phyloP scores from a whole-genome alignment of 2,797 vertebrate genomes.

The Miichthys miiuy region DNA sequence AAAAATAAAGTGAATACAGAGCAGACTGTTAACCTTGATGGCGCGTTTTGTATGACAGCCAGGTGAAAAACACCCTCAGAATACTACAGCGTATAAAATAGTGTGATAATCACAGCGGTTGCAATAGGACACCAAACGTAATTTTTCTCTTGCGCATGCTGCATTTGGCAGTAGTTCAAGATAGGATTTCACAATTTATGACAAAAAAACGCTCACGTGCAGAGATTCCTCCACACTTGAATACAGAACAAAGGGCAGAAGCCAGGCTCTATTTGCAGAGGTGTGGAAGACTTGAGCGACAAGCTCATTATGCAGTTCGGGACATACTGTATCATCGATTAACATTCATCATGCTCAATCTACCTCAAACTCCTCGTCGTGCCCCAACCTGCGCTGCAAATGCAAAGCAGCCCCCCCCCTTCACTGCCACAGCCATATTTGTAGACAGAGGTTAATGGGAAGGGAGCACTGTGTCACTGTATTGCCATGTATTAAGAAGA shows the following conservation, averaged over 20 bases:
- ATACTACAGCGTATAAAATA: conserved; percentile 37
- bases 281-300: conserved; percentile 66
- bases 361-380: conserved; percentile 69
- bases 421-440: conserved; percentile 60
- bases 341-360: conserved; percentile 84
- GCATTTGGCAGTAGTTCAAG: conserved; percentile 62
- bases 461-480: conserved; percentile 66
- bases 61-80: conserved; percentile 24
- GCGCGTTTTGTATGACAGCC: conserved; percentile 45
- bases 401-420: conserved; percentile 63
- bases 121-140: conserved; percentile 35
- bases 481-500: conserved; percentile 68
- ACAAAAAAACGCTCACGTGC: conserved; percentile 55
- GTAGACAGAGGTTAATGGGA: conserved; percentile 81
- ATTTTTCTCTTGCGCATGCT: conserved; percentile 35
- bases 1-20: conserved; percentile 21
- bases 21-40: conserved; percentile 39
- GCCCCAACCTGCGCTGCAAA: conserved; percentile 59
- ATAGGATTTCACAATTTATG: conserved; percentile 63
- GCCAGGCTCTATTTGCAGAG: conserved; percentile 72
- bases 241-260: conserved; percentile 69
- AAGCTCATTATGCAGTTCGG: conserved; percentile 77
- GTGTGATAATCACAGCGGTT: conserved; percentile 45
- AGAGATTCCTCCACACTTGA: conserved; percentile 67
- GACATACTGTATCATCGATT: conserved; percentile 81